Percentiles rank a stretch among this genome's conserved stretches.
phyloP scores from a whole-genome alignment of 2,888 invertebrate genomes.

The Acanthosepion esculentum region DNA sequence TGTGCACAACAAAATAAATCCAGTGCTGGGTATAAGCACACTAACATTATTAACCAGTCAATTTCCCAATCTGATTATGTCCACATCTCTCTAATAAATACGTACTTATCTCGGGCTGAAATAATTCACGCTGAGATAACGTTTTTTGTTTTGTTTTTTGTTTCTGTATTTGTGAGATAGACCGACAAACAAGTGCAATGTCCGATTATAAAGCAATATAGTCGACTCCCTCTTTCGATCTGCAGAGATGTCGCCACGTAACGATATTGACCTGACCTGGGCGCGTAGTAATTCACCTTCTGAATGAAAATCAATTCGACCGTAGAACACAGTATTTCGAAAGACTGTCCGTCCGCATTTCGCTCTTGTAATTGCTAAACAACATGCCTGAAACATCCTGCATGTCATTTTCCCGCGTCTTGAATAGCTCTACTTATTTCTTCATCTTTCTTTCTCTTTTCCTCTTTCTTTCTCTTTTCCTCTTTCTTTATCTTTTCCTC shows the following conservation, averaged over 20 bases:
- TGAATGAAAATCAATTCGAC: constrained; percentile 13
- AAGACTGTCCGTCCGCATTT: not conserved
- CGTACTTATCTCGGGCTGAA: too few relatives aligned
- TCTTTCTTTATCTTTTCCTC: too few relatives aligned
- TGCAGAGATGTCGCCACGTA: not conserved
- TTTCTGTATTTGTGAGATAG: not conserved
- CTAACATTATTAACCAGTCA: too few relatives aligned
- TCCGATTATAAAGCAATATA: constrained; percentile 33
- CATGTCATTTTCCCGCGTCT: too few relatives aligned
- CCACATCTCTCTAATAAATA: too few relatives aligned
- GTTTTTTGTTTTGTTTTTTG: not conserved
- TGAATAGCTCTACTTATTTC: too few relatives aligned
- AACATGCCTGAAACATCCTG: not conserved
- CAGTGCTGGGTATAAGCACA: too few relatives aligned
- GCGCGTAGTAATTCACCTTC: constrained; percentile 2
- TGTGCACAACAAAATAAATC: too few relatives aligned
- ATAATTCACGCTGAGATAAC: not conserved
- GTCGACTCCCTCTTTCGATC: not conserved
- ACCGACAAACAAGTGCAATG: not conserved
- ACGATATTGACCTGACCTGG: constrained; percentile 8
- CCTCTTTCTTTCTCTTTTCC: too few relatives aligned
- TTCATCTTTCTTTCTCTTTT: too few relatives aligned
- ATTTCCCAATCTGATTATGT: too few relatives aligned
- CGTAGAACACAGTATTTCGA: not conserved
- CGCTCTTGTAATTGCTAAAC: not conserved